Percentiles rank a stretch among this genome's conserved stretches.
These are phyloP conservation scores for Cataglyphis rosenhaueri DNA, from an alignment of 2,888 invertebrate genomes.

Conservation along the genomic window DNA sequence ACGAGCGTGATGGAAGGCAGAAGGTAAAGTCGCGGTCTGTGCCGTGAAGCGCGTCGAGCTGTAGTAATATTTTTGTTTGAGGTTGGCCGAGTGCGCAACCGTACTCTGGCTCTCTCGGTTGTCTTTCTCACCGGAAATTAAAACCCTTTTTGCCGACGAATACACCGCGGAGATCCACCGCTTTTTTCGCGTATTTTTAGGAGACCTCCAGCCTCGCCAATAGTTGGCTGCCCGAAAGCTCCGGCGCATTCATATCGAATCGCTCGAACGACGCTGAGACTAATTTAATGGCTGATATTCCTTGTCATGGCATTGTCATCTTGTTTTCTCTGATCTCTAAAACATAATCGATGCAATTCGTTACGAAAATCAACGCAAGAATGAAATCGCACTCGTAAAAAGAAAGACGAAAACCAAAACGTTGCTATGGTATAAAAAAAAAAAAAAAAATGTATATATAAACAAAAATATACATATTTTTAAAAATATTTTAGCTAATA, in stretches of 20 bases:
- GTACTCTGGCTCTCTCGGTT: conserved; percentile 65
- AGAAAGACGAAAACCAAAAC: not conserved
- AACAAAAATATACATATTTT: not conserved
- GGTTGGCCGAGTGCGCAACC: conserved; percentile 54
- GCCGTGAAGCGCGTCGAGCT: conserved; percentile 65
- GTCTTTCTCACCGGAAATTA: conserved; percentile 84
- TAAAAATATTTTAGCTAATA: conserved; percentile 5
- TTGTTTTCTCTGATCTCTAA: conserved; percentile 34
- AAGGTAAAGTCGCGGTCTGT: conserved; percentile 49
- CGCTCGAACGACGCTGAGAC: conserved; percentile 30
- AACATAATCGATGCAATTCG: not conserved
- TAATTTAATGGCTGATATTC: conserved; percentile 57
- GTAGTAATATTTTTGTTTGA: conserved; percentile 72
- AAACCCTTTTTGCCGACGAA: conserved; percentile 79
- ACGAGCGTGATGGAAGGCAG: conserved; percentile 48
- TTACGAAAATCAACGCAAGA: not conserved
- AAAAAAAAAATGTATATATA: not conserved
- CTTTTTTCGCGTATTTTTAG: conserved; percentile 60
- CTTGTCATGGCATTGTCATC: conserved; percentile 41
- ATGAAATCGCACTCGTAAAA: conserved; percentile 10
- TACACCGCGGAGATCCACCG: conserved; percentile 29
- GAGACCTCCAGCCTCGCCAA: conserved; percentile 60
- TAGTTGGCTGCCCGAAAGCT: conserved; percentile 58
- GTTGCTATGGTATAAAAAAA: not conserved
- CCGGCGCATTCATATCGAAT: conserved; percentile 46